Evolutionary conservation across 2,888 invertebrate species (phyloP), one percentile per base, ranked within the genome.

Genomic region (Capitulum mitella): DNA sequence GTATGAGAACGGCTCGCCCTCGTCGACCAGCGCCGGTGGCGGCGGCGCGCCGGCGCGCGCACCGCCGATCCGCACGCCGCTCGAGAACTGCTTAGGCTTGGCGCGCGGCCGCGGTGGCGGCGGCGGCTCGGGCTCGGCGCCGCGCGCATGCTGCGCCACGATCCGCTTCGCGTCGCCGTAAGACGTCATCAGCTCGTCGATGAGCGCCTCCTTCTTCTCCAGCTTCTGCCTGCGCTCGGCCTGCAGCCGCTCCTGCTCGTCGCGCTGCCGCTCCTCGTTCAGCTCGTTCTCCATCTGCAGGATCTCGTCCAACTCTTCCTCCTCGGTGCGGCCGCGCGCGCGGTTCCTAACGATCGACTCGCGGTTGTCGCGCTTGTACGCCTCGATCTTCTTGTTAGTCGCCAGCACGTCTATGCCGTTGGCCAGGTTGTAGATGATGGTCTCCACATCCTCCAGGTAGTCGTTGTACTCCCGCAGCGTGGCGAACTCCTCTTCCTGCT

Each of bases 401-500:
- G 91, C 91, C 61, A 94, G 89, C 75, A 95, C 88, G 85, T 98
- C 95, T 80, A 95, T 92, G 85, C 95, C 93, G 87, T 96, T 93
- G 2, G 91, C 90, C 83, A 98, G 87, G 88, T 97, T 97, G 85
- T 90, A 97, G 80, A 98, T 91, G 82, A 97, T 93, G 0, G 90
- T 91, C 86, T 98, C 98, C 70, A 98, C 90, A 87, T 95, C 93
- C 87, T 99, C 99, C 83, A 99, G 88, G 86, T 99, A 99, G 86
- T 98, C 94, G 86, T 99, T 98, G 86, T 92, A 99, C 80, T 95
- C 97, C 61, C 90, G 87, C 79, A 96, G 85, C 0, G 91, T 88
- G 0, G 87, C 85, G 85, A 99, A 99, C 86, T 99, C 98, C 82
- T 96, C 95, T 85, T 97, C 95, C 84, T 93, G 95, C 84, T 97